A percentile compares a stretch with the other conserved stretches of the same genome.
phyloP scores from a whole-genome alignment of 2,797 vertebrate genomes.

The Coccyzus lansbergi region DNA sequence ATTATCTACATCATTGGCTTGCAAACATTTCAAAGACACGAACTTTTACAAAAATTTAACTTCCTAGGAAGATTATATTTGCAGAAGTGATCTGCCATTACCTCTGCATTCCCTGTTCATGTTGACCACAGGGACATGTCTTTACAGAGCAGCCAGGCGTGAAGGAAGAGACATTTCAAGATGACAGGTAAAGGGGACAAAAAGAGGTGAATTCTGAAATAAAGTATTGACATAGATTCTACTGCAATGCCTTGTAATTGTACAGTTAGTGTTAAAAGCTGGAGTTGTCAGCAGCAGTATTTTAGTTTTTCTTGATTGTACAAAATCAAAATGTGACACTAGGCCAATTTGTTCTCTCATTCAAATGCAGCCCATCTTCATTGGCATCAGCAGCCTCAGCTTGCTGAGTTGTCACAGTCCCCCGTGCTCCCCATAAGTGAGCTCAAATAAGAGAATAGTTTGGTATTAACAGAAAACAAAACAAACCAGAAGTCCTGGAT shows the following conservation, averaged over 20 bases:
- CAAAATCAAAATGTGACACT: not conserved
- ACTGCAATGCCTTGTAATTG: not conserved
- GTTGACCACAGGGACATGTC: not conserved
- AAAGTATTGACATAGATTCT: not conserved
- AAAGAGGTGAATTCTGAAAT: not conserved
- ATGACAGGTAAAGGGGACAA: not conserved
- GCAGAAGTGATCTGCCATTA: not conserved
- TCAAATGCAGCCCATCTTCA: not conserved
- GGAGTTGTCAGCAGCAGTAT: not conserved
- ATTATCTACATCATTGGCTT: not conserved
- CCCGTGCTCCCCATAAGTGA: not conserved
- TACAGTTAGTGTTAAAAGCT: not conserved
- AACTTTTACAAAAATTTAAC: not conserved
- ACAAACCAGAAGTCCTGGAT: not conserved
- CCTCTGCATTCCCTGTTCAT: not conserved
- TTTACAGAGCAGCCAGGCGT: not conserved
- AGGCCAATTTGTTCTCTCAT: not conserved
- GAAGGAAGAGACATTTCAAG: not conserved
- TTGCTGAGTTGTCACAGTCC: not conserved
- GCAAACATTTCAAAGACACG: not conserved
- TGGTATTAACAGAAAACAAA: constrained; percentile 13
- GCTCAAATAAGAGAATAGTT: not conserved
- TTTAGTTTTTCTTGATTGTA: not conserved
- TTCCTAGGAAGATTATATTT: not conserved
- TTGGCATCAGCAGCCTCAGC: not conserved